Evolutionary conservation across 2,888 invertebrate genomes (phyloP), one percentile per base, ranked within the genome.

Genomic region (Drosophila anomalipes): DNA sequence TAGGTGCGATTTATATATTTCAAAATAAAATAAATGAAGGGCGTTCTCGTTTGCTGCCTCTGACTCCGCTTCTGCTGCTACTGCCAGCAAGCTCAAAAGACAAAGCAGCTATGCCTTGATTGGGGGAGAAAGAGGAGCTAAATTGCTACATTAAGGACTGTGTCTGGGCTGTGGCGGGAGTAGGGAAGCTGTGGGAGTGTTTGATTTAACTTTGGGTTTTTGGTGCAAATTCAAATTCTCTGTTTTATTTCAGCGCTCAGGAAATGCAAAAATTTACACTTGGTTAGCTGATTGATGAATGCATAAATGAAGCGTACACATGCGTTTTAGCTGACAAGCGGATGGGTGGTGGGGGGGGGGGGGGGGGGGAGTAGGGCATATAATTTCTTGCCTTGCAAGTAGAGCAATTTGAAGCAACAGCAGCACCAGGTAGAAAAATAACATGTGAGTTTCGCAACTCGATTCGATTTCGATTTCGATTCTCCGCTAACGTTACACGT

Each of bases 241-340:
- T 74, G 86, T 83, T 86, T 90, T 86, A 86, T 86, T 90, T 90
- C 83, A 90, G 63, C 83, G 89, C 83, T 68, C 81, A 80, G 87
- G 83, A 90, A 89, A 88, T 88, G 89, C 90, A 91, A 91, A 87
- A 91, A 91, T 91, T 91, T 83, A 89, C 91, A 91, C 91, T 91
- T 91, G 91, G 91, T 91, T 91, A 86, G 87, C 91, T 91, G 91
- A 91, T 91, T 91, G 91, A 91, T 91, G 91, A 91, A 91, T 91
- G 91, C 85, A 91, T 91, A 88, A 89, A 90, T 90, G 91, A 91
- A 91, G 91, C 88, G 88, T 82, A 90, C 86, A 86, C 90, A 90
- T 90, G 86, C 89, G 87, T 86, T 86, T 74, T 74, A 65, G 61
- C 37, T 53, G 28, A 30, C 44, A 52, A 47, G 47, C n/a, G 53